Base-by-base conservation (phyloP, 1,140 invertebrate species). In the Euschistus heros region DNA sequence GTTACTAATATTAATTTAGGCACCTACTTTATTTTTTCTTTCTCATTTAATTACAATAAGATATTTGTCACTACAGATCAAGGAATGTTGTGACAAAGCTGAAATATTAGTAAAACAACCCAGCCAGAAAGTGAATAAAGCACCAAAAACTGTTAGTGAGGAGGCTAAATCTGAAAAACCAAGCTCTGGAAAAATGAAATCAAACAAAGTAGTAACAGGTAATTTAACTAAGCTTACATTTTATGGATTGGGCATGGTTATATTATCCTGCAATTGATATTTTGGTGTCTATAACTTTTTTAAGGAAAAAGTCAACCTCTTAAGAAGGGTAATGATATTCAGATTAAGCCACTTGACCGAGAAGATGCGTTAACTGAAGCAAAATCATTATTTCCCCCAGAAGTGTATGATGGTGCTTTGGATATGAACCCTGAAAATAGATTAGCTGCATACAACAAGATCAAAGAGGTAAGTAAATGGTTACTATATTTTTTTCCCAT, bases 31-130 rank as follows among this genome's bases (percentile, higher is more conserved):
- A 37, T 8, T 30, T 30, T 30, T 30, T 5, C 30, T 30, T 30
- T 5, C 8, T 8, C 3, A 8, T 30, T 30, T 30, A 30, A n/a
- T n/a, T n/a, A n/a, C n/a, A n/a, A n/a, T n/a, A 14, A 42, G 0
- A 46, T 50, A 50, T 18, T 14, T 50, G 47, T 50, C 22, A 70
- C 69, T 65, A 65, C 69, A 86, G 81, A 94, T 98, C 18, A 94
- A 96, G 76, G 96, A 98, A 75, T 91, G 83, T 72, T 86, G 86
- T 71, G 92, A 97, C 27, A 97, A 95, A 76, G 92, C 91, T 20
- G 90, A 93, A 14, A 87, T 97, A 66, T 76, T 82, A 63, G 83
- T 88, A 0, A 91, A 90, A 63, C 67, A 69, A 27, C 68, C 71
- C 4, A 67, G 65, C 64, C 54, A 62, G 76, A 74, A 87, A 15